Base-by-base conservation (phyloP, 2,888 invertebrate genomes). In the Periphyllus acericola region DNA sequence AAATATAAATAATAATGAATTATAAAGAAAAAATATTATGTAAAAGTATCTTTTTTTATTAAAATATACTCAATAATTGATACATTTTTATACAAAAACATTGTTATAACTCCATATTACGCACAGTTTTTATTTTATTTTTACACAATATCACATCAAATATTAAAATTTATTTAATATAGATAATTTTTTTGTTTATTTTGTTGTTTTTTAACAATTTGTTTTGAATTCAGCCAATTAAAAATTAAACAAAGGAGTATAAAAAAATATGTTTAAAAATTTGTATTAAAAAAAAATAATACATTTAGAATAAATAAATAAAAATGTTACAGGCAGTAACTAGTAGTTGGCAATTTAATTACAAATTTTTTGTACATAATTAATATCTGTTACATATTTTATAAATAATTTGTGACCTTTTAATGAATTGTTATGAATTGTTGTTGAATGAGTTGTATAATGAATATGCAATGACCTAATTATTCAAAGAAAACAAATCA, bases 221-320 rank as follows among this genome's bases (percentile, higher is more conserved):
- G 6, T 29, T 79, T 25, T 46, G 46, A 11, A 14, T 46, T 46
- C 36, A 11, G 1, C 14, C 3, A 46, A 14, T 46, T 46, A 46
- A 14, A 14, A 32, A 34, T 29, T 5, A 21, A 17, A 25, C 32
- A 71, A 46, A 5, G 21, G 8, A 19, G 60, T 6, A 25, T 25
- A 55, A 55, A 66, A 66, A 80, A 55, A 25, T 66, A 11, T 36
- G 25, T 80, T 36, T 29, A 5, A n/a, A n/a, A 74, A 52, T 6
- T 36, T 83, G 52, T 75, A 75, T 83, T 75, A 40, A 66, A 75
- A 83, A 83, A 75, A n/a, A 83, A 75, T 36, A 74, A 11, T 60
- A n/a, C n/a, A 72, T 68, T n/a, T 82, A 71, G 34, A 71, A 82
- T 32, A 72, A 74, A 75, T 74, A 46, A 68, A 81, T 71, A 68